These are phyloP conservation scores for Sitta europaea DNA, from an alignment of 2,113 vertebrate genomes.

Conservation along the genomic window DNA sequence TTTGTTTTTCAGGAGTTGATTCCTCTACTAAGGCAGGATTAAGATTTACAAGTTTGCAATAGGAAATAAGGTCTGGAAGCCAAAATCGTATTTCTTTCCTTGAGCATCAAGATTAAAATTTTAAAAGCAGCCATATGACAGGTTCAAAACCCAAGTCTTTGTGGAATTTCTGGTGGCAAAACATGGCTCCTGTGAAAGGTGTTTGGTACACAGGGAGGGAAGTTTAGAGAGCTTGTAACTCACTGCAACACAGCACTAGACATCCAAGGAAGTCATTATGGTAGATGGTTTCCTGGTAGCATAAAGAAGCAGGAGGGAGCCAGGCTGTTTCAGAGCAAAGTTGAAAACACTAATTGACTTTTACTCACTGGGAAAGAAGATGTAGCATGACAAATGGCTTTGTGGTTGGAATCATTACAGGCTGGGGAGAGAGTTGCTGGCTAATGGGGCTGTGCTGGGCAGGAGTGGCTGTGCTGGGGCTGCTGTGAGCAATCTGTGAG, in stretches of 20 bases:
- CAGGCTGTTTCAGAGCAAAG: not conserved
- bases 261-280: not conserved
- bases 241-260: not conserved
- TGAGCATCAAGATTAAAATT: not conserved
- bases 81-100: not conserved
- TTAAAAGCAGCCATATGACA: not conserved
- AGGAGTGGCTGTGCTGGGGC: not conserved
- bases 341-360: slow-evolving; percentile 39
- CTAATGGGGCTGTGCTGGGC: not conserved
- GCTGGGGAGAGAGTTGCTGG: not conserved
- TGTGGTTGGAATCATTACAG: slow-evolving; percentile 4
- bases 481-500: not conserved
- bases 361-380: not conserved
- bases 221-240: not conserved
- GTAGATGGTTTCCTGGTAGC: slow-evolving; percentile 34
- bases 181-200: not conserved
- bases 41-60: not conserved
- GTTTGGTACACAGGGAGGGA: not conserved
- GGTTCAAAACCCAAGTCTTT: not conserved
- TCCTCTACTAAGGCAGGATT: not conserved
- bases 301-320: not conserved
- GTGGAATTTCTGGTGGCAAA: not conserved
- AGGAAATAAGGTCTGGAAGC: not conserved
- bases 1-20: not conserved
- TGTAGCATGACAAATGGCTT: not conserved